Evolutionary conservation across 2,888 invertebrate genomes (phyloP), one percentile per base, ranked within the genome.

Genomic region (Plagiodera versicolora): DNA sequence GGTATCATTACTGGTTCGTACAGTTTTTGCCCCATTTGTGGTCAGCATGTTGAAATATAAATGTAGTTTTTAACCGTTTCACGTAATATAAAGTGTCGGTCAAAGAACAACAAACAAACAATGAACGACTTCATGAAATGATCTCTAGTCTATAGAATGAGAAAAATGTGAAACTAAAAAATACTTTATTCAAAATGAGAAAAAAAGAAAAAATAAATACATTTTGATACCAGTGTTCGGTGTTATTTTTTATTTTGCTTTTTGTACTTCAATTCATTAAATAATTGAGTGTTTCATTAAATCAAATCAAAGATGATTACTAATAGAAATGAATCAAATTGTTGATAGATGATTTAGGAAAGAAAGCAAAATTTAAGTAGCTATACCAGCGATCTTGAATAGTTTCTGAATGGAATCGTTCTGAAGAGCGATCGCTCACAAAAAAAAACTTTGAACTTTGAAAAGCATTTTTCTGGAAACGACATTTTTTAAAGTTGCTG

Each of bases 1-100:
- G 39, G 14, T 39, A 4, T 14, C 4, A n/a, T n/a, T n/a, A 10
- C 39, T 39, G 39, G 39, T 39, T 14, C 39, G 4, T 4, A 14
- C 39, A 39, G 39, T 10, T 39, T 39, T 39, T 11, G 11, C 35
- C 51, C 64, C 64, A 63, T 67, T 68, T 70, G 70, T 68, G 70
- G 64, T 69, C 68, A 67, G 67, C 63, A 64, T 64, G 63, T 68
- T 67, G 67, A 70, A 71, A 70, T 67, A 71, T 71, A n/a, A n/a
- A 24, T 24, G 24, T 24, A 55, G 70, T 69, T 72, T 71, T 70
- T 69, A 74, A 72, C 75, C 75, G 69, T 65, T 69, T 55, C 74
- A 74, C 75, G 75, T 72, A 63, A 75, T 75, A 74, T 49, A 46
- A 62, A 70, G 75, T 74, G 74, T 70, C 68, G 75, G 74, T 73